Percentiles rank a stretch among this genome's conserved stretches.
These are phyloP conservation scores for Drosophila algonquin DNA, from an alignment of 2,888 invertebrate species.

Conservation along the genomic window DNA sequence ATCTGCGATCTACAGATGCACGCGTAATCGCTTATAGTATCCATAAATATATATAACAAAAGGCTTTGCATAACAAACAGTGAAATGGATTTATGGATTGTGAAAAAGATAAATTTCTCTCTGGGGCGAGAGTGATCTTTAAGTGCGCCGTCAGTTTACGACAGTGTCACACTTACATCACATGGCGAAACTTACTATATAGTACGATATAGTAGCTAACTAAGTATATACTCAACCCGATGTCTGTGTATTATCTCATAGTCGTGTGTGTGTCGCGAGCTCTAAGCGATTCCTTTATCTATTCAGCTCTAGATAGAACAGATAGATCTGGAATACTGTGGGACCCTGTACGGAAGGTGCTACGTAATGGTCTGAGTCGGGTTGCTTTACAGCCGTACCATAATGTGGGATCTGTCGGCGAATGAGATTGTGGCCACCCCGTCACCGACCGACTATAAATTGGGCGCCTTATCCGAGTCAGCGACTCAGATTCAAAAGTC, in stretches of 20 bases:
- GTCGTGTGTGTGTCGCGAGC: background rate
- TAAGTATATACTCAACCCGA: background rate
- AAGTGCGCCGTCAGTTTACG: constrained; percentile 32
- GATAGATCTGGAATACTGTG: constrained; percentile 5
- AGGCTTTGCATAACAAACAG: constrained; percentile 42
- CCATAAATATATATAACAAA: constrained; percentile 5
- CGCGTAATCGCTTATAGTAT: no score
- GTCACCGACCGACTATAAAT: constrained; percentile 45
- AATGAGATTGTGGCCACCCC: constrained; percentile 10
- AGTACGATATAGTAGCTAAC: background rate
- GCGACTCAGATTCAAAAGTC: constrained; percentile 18
- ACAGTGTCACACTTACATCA: constrained; percentile 29
- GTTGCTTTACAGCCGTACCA: constrained; percentile 34
- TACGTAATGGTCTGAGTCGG: constrained; percentile 36
- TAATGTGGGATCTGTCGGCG: constrained; percentile 24
- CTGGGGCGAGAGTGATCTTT: constrained; percentile 12
- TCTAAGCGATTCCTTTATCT: constrained; percentile 20
- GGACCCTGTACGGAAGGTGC: constrained; percentile 4
- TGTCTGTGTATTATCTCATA: constrained; percentile 9
- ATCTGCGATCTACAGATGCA: constrained; percentile 1
- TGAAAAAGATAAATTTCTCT: constrained; percentile 20
- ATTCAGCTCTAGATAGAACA: constrained; percentile 10
- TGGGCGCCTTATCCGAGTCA: background rate
- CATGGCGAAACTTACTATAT: background rate
- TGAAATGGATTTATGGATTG: constrained; percentile 27